Evolutionary conservation across 2,113 vertebrate species (phyloP).

Genomic region (Numida meleagris): DNA sequence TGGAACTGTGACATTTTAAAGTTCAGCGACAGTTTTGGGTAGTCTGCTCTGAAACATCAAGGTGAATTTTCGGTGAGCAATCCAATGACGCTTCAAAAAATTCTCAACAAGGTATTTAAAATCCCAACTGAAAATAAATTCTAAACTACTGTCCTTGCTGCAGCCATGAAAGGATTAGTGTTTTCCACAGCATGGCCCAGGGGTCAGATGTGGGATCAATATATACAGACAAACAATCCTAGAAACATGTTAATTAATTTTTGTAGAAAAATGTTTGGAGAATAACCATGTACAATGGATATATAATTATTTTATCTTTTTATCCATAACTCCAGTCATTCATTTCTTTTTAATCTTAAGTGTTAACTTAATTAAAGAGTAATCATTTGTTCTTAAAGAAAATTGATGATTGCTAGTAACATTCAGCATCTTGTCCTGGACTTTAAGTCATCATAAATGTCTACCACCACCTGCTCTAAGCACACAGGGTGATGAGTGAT

Average conservation of each 20-base stretch:
- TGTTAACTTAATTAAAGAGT: not conserved
- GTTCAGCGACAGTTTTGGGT: constrained; percentile 51
- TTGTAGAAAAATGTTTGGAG: not conserved
- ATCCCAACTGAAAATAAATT: not conserved
- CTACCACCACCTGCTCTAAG: not conserved
- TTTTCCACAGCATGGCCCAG: not conserved
- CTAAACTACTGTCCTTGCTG: not conserved
- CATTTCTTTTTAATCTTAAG: not conserved
- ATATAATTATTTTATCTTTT: not conserved
- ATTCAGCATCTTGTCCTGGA: not conserved
- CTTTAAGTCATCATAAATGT: not conserved
- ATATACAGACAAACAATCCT: not conserved
- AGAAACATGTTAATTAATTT: not conserved
- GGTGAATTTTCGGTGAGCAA: constrained; percentile 43
- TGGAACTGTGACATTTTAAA: constrained; percentile 45
- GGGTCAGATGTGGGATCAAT: not conserved
- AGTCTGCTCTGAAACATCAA: not conserved
- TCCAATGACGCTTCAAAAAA: not conserved
- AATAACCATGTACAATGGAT: not conserved
- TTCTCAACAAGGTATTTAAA: not conserved
- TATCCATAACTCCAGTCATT: not conserved
- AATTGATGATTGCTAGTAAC: not conserved
- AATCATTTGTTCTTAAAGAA: not conserved
- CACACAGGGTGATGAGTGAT: not conserved
- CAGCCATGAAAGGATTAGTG: not conserved